A percentile compares a stretch with the other conserved stretches of the same genome.
phyloP scores from a whole-genome alignment of 2,888 invertebrate genomes.

The Sipunculus nudus region DNA sequence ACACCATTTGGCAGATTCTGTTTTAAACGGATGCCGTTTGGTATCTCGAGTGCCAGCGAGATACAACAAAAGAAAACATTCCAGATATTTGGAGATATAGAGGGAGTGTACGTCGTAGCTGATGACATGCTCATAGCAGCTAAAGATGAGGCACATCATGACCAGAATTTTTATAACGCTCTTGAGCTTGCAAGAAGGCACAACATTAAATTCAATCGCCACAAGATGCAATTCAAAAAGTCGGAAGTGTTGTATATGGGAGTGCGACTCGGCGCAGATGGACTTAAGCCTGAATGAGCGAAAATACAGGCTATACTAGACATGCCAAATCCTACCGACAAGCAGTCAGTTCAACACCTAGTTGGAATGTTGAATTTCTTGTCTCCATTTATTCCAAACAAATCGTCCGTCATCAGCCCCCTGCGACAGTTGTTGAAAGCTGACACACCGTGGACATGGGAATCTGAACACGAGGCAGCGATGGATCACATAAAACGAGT shows the following conservation, averaged over 20 bases:
- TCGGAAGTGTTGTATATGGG: slow-evolving; percentile 11
- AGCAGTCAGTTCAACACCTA: slow-evolving; percentile 35
- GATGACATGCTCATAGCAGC: slow-evolving; percentile 2
- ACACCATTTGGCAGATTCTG: slow-evolving; percentile 31
- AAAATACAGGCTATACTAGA: slow-evolving; percentile 35
- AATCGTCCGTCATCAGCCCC: slow-evolving; percentile 36
- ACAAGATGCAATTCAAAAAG: slow-evolving; percentile 15
- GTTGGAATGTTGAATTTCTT: slow-evolving; percentile 40
- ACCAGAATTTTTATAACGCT: background rate
- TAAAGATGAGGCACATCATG: background rate
- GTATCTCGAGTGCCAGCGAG: slow-evolving; percentile 28
- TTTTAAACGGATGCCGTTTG: slow-evolving; percentile 37
- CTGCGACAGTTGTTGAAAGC: slow-evolving; percentile 31
- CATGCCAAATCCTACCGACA: slow-evolving; percentile 39
- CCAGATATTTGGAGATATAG: slow-evolving; percentile 8
- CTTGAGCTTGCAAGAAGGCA: background rate
- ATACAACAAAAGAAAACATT: slow-evolving; percentile 29
- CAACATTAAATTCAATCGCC: slow-evolving; percentile 7
- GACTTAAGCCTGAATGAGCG: slow-evolving; percentile 29
- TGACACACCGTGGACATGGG: slow-evolving; percentile 29
- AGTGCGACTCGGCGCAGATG: background rate
- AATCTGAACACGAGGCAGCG: slow-evolving; percentile 32
- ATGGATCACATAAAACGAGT: slow-evolving; percentile 20
- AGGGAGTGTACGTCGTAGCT: background rate
- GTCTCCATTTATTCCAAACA: slow-evolving; percentile 38